A percentile compares a stretch with the other conserved stretches of the same genome.
Conservation (phyloP, 2,797 vertebrate species). For the Sylvilagus floridanus region DNA sequence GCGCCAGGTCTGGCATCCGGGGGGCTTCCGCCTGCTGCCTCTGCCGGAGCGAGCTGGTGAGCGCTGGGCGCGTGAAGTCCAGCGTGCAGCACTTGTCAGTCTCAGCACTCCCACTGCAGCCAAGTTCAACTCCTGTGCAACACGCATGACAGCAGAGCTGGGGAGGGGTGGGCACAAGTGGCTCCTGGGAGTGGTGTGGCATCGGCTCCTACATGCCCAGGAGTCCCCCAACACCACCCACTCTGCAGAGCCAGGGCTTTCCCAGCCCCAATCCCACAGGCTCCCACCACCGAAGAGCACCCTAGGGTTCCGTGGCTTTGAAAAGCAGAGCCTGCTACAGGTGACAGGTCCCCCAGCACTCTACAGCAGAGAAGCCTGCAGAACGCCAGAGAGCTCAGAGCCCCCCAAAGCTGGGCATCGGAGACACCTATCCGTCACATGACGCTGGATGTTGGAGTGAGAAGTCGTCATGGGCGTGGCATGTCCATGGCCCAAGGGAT, state of each 20-base stretch:
- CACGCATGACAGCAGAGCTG: not conserved
- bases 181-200: not conserved
- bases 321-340: not conserved
- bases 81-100: not conserved
- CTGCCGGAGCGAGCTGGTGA: not conserved
- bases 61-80: not conserved
- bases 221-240: not conserved
- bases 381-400: not conserved
- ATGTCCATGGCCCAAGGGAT: not conserved
- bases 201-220: not conserved
- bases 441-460: not conserved
- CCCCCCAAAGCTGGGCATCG: constrained; percentile 25
- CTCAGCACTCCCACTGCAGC: not conserved
- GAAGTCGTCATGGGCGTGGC: not conserved
- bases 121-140: not conserved
- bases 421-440: not conserved
- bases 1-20: not conserved
- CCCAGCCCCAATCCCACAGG: not conserved
- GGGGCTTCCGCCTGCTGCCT: not conserved
- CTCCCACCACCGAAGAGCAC: not conserved
- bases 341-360: not conserved
- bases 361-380: not conserved
- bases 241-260: not conserved
- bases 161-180: not conserved
- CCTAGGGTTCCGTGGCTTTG: not conserved